phyloP scores from a whole-genome alignment of 2,888 invertebrate species.

The Ophonus ardosiacus region DNA sequence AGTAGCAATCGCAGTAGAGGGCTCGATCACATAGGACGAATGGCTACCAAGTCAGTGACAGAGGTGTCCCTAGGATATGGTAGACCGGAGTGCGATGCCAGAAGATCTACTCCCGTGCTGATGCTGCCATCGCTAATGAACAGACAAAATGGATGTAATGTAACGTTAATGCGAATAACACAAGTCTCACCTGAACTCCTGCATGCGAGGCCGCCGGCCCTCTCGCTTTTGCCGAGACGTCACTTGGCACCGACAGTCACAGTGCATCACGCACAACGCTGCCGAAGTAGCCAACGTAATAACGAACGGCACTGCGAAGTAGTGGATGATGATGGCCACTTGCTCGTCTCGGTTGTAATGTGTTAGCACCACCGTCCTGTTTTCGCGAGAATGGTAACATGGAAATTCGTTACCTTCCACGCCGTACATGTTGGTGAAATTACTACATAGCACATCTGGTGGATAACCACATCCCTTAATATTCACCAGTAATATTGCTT shows the following conservation, averaged over 20 bases:
- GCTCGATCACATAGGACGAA: slow-evolving; percentile 72
- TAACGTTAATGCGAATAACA: slow-evolving; percentile 69
- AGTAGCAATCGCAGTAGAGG: background rate
- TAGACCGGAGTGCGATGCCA: slow-evolving; percentile 76
- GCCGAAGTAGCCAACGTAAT: slow-evolving; percentile 90
- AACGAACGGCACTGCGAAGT: slow-evolving; percentile 90
- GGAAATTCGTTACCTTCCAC: slow-evolving; percentile 82
- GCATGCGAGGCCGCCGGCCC: slow-evolving; percentile 80
- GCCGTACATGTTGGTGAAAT: slow-evolving; percentile 85
- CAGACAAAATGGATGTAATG: no score
- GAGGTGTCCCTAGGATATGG: slow-evolving; percentile 62
- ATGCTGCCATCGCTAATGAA: slow-evolving; percentile 81
- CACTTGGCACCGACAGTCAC: slow-evolving; percentile 88
- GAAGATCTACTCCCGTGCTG: slow-evolving; percentile 83
- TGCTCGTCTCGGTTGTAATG: slow-evolving; percentile 90
- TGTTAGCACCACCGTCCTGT: slow-evolving; percentile 89
- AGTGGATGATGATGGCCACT: slow-evolving; percentile 89
- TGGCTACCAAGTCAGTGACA: slow-evolving; percentile 71
- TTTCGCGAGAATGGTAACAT: slow-evolving; percentile 86
- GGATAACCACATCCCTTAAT: slow-evolving; percentile 92
- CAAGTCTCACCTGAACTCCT: slow-evolving; percentile 77
- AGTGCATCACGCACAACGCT: slow-evolving; percentile 91
- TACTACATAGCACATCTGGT: slow-evolving; percentile 85
- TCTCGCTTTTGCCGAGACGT: slow-evolving; percentile 81
- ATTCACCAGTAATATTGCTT: slow-evolving; percentile 84